Evolutionary conservation across 2,113 vertebrate species (phyloP).

Genomic region (Helogale parvula): DNA sequence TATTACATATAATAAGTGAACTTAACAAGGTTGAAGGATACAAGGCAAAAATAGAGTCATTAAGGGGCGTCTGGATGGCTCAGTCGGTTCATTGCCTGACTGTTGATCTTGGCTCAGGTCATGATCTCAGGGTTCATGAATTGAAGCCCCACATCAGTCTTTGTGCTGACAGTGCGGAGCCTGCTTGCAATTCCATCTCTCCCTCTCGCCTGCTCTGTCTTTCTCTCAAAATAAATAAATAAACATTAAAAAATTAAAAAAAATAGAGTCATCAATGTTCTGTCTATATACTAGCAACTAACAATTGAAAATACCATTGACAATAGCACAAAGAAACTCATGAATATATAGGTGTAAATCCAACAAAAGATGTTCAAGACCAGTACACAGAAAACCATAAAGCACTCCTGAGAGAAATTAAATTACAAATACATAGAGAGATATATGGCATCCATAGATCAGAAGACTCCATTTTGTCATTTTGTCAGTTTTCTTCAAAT

Average conservation of each 20-base stretch:
- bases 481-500: background rate
- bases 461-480: conserved; percentile 9
- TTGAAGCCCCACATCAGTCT: too few species aligned
- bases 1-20: background rate
- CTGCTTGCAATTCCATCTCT: too few species aligned
- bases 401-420: background rate
- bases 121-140: too few species aligned
- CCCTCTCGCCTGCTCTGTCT: too few species aligned
- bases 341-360: background rate
- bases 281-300: background rate
- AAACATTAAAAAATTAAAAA: too few species aligned
- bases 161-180: too few species aligned
- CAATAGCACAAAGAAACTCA: background rate
- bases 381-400: background rate
- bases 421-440: background rate
- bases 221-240: too few species aligned
- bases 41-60: conserved; percentile 1
- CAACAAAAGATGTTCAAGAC: background rate
- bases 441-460: background rate
- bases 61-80: too few species aligned
- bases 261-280: background rate
- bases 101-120: too few species aligned
- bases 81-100: too few species aligned
- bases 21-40: background rate
- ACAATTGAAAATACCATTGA: background rate